A percentile compares a stretch with the other conserved stretches of the same genome.
Conservation (phyloP, 2,797 vertebrate species). For the Ambastaia sidthimunki region DNA sequence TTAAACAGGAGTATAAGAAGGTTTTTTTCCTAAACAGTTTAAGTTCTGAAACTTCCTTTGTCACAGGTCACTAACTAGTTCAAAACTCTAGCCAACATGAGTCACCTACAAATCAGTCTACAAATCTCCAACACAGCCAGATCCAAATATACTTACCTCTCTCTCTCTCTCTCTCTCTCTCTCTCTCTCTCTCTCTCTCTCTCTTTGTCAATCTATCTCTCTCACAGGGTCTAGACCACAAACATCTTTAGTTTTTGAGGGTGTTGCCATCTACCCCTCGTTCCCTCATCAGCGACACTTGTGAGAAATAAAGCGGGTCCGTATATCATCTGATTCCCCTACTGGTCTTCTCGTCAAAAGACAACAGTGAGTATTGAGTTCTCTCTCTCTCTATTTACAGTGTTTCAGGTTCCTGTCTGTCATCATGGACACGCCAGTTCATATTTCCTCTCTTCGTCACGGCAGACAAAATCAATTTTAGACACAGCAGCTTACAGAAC, state of each 20-base stretch:
- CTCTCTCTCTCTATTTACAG: conserved; percentile 27
- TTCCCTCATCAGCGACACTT: neutral
- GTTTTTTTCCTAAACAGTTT: conserved; percentile 56
- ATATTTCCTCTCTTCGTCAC: conserved; percentile 48
- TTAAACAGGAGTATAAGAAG: conserved; percentile 65
- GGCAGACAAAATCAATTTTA: conserved; percentile 55
- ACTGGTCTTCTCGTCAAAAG: conserved; percentile 33
- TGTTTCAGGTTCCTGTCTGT: conserved; percentile 47
- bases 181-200: conserved; percentile 4
- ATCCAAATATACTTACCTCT: conserved; percentile 48
- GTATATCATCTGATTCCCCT: conserved; percentile 3
- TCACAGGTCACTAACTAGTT: conserved; percentile 64
- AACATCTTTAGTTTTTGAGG: conserved; percentile 15
- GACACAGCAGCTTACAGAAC: conserved; percentile 49
- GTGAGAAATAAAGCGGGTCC: neutral
- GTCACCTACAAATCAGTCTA: conserved; percentile 47
- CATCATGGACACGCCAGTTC: conserved; percentile 48
- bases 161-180: conserved; percentile 11
- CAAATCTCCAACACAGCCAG: conserved; percentile 60
- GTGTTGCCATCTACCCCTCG: conserved; percentile 12
- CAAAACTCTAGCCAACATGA: conserved; percentile 53
- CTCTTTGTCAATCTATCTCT: neutral
- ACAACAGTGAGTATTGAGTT: conserved; percentile 53
- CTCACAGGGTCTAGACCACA: conserved; percentile 28
- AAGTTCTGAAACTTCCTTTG: conserved; percentile 45